phyloP scores from a whole-genome alignment of 1,140 invertebrate genomes.

The Dendroctonus ponderosae region DNA sequence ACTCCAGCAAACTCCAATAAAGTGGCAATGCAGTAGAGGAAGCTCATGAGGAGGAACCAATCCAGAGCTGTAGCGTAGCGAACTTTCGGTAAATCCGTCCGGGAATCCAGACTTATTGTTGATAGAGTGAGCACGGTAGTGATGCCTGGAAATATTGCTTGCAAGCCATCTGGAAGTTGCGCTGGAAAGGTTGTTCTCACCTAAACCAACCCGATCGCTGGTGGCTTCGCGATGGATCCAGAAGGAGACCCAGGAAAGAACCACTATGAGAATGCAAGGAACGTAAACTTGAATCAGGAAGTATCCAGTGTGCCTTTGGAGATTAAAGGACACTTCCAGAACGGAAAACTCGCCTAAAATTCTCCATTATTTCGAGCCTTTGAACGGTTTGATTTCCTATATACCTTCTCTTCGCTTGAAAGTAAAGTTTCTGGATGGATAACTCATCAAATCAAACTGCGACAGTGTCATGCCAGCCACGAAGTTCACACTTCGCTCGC shows the following conservation, averaged over 20 bases:
- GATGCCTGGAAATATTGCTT: constrained; percentile 61
- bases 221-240: constrained; percentile 97
- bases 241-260: constrained; percentile 94
- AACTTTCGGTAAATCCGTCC: constrained; percentile 88
- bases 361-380: neutral
- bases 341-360: constrained; percentile 72
- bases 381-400: neutral
- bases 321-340: constrained; percentile 85
- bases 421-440: constrained; percentile 77
- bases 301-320: constrained; percentile 87
- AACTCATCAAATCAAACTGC: constrained; percentile 88
- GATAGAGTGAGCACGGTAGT: constrained; percentile 89
- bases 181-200: constrained; percentile 12
- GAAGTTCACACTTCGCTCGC: constrained; percentile 77
- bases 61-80: constrained; percentile 85
- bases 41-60: constrained; percentile 91
- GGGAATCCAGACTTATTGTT: constrained; percentile 86
- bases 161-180: constrained; percentile 1
- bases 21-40: constrained; percentile 91
- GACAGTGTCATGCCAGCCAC: constrained; percentile 86
- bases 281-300: constrained; percentile 94
- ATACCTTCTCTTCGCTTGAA: constrained; percentile 72
- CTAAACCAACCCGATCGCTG: constrained; percentile 60
- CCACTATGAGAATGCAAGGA: constrained; percentile 91
- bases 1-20: constrained; percentile 91